Conservation (phyloP, 2,113 vertebrate species). For the Cricetomys ansorgei region DNA sequence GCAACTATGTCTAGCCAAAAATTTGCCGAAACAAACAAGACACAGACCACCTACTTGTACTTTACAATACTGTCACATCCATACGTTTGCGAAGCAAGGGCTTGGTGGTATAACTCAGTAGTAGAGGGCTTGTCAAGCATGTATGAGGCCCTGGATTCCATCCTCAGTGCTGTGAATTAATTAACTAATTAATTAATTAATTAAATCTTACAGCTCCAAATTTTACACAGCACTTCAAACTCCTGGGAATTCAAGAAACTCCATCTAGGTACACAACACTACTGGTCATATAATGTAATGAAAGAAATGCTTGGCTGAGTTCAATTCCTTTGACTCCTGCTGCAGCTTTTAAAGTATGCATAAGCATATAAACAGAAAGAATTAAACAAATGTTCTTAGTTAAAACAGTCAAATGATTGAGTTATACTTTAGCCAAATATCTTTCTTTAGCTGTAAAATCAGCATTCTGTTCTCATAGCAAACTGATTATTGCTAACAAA, state of each 20-base stretch:
- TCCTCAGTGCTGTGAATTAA: not conserved
- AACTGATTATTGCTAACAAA: conserved; percentile 28
- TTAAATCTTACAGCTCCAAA: not conserved
- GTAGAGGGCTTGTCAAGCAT: not conserved
- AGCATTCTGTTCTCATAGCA: conserved; percentile 22
- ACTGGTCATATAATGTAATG: not conserved
- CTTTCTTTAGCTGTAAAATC: conserved; percentile 32
- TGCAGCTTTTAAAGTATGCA: not conserved
- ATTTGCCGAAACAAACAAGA: not conserved
- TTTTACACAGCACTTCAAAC: conserved; percentile 33
- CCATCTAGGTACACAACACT: not conserved
- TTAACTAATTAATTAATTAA: not conserved
- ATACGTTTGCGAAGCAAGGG: not conserved
- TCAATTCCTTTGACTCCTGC: conserved; percentile 45
- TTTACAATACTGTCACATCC: not conserved
- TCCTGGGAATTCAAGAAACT: conserved; percentile 1
- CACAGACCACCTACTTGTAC: not conserved
- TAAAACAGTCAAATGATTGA: conserved; percentile 52
- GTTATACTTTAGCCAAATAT: conserved; percentile 4
- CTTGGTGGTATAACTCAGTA: not conserved
- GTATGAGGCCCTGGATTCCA: not conserved
- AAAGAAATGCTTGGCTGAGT: conserved; percentile 36
- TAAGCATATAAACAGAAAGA: conserved; percentile 41
- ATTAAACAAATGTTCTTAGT: conserved; percentile 51
- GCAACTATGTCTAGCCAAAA: not conserved